Evolutionary conservation across 2,888 invertebrate species (phyloP).

Genomic region (Drymonia ruficornis): DNA sequence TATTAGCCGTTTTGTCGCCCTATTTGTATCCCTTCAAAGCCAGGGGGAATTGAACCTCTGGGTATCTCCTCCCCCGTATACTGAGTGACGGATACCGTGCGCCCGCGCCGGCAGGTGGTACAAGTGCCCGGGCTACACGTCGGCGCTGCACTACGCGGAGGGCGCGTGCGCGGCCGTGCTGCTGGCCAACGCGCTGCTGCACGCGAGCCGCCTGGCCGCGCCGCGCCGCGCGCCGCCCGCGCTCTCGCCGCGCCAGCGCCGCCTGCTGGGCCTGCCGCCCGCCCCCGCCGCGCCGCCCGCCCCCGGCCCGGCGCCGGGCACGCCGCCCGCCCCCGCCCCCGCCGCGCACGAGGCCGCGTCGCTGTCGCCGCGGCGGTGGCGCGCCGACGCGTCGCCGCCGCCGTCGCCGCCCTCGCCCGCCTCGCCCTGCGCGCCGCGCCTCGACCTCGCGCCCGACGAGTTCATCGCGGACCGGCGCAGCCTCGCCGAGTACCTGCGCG

Average conservation of each 20-base stretch:
- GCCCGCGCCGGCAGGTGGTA: slow-evolving; percentile 46
- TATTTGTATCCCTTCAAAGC: too few relatives aligned
- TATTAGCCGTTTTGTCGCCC: too few relatives aligned
- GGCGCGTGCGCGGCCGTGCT: slow-evolving; percentile 22
- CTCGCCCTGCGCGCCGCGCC: slow-evolving; percentile 22
- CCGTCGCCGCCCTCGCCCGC: slow-evolving; percentile 38
- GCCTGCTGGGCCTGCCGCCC: slow-evolving; percentile 71
- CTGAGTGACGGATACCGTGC: too few relatives aligned
- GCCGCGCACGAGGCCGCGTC: slow-evolving; percentile 61
- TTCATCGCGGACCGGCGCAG: slow-evolving; percentile 47
- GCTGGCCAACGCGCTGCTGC: slow-evolving; percentile 28
- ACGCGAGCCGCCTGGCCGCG: slow-evolving; percentile 19
- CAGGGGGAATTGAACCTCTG: too few relatives aligned
- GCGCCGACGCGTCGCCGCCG: slow-evolving; percentile 73
- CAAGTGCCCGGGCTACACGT: slow-evolving; percentile 72
- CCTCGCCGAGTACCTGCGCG: slow-evolving; percentile 79
- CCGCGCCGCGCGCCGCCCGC: slow-evolving; percentile 45
- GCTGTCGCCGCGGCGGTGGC: slow-evolving; percentile 67
- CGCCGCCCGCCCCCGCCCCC: neutral
- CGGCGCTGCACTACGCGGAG: slow-evolving; percentile 58
- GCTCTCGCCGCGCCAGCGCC: slow-evolving; percentile 62
- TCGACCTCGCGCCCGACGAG: slow-evolving; percentile 38
- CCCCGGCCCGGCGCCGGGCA: slow-evolving; percentile 44
- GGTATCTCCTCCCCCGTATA: too few relatives aligned
- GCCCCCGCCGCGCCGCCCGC: slow-evolving; percentile 71